phyloP scores from a whole-genome alignment of 2,113 vertebrate genomes.

The Oenanthe melanoleuca region DNA sequence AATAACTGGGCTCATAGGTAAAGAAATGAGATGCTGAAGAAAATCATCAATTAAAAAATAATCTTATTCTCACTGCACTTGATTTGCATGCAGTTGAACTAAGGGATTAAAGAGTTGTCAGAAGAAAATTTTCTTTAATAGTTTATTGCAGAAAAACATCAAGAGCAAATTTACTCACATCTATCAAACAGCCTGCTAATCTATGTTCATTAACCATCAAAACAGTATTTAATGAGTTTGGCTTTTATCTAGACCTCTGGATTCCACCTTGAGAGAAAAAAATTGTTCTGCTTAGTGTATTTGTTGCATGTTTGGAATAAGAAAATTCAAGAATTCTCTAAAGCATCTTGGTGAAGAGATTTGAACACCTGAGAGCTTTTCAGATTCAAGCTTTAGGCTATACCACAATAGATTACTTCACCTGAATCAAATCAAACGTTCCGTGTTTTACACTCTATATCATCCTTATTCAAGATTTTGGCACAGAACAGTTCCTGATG shows the following conservation, averaged over 20 bases:
- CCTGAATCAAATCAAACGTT: neutral
- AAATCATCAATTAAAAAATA: neutral
- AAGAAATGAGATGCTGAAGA: neutral
- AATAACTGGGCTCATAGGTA: neutral
- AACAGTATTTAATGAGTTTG: neutral
- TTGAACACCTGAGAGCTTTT: neutral
- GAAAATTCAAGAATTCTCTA: neutral
- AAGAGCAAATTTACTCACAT: slow-evolving; percentile 3
- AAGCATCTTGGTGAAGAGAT: neutral
- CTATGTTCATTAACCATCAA: slow-evolving; percentile 25
- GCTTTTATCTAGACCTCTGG: neutral
- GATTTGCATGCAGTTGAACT: slow-evolving; percentile 1
- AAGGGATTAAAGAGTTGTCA: neutral
- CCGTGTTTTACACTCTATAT: neutral
- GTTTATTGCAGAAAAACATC: neutral
- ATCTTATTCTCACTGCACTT: neutral
- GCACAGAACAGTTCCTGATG: neutral
- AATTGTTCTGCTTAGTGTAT: neutral
- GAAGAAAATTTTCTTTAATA: slow-evolving; percentile 12
- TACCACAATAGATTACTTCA: neutral
- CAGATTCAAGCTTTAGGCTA: neutral
- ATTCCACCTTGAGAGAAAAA: slow-evolving; percentile 2
- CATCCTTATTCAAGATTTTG: neutral
- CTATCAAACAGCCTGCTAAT: neutral
- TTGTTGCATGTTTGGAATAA: neutral